phyloP scores from a whole-genome alignment of 2,113 vertebrate genomes.

The Aviceda subcristata region DNA sequence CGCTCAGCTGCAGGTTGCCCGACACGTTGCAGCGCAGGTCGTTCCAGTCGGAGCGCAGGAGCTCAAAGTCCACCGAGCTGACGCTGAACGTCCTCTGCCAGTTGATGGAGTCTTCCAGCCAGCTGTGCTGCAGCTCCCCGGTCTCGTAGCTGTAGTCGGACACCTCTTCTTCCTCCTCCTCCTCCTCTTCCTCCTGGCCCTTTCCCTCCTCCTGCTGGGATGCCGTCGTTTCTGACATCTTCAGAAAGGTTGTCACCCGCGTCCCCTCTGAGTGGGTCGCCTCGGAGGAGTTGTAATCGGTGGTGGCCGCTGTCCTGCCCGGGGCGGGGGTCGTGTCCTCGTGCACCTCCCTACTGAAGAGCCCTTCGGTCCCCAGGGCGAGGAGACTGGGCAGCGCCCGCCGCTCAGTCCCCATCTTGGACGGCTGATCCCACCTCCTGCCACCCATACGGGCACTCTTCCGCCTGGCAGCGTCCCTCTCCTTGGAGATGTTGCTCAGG shows the following conservation, averaged over 20 bases:
- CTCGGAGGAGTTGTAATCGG: conserved; percentile 63
- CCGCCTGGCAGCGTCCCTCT: background rate
- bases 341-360: background rate
- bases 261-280: background rate
- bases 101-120: conserved; percentile 94
- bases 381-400: background rate
- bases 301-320: background rate
- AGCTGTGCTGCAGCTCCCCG: conserved; percentile 77
- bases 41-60: conserved; percentile 97
- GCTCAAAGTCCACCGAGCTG: conserved; percentile 91
- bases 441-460: background rate
- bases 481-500: conserved; percentile 61
- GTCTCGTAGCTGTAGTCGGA: conserved; percentile 91
- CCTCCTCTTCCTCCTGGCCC: conserved; percentile 62
- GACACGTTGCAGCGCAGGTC: conserved; percentile 97
- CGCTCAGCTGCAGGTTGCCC: conserved; percentile 92
- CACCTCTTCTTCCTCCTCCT: conserved; percentile 79
- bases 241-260: conserved; percentile 83
- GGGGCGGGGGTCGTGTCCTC: background rate
- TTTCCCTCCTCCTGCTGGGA: conserved; percentile 70
- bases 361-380: background rate
- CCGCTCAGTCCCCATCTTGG: background rate
- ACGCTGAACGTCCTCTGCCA: conserved; percentile 98
- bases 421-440: conserved; percentile 27
- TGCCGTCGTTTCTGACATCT: conserved; percentile 76